Conservation (phyloP, 2,797 vertebrate genomes). For the Lindbergichthys nudifrons region DNA sequence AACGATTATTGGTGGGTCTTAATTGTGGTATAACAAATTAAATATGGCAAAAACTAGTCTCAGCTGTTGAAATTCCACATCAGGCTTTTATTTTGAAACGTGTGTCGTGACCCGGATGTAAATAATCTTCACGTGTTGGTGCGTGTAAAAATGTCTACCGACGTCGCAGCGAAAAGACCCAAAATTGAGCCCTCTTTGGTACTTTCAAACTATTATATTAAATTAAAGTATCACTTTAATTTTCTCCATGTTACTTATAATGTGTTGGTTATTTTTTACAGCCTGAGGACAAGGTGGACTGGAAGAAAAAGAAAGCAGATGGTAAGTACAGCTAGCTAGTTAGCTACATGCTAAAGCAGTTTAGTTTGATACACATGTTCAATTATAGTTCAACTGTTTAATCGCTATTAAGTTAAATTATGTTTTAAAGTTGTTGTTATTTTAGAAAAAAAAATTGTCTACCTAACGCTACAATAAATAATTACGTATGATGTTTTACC, state of each 20-base stretch:
- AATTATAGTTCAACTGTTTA: rapidly evolving
- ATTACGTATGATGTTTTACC: neutral
- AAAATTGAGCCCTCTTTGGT: conserved; percentile 61
- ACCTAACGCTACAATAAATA: no score
- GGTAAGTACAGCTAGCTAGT: conserved; percentile 71
- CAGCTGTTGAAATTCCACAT: no score
- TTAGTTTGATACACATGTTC: neutral
- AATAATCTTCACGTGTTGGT: conserved; percentile 52
- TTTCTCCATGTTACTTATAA: rapidly evolving
- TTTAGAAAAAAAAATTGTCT: neutral
- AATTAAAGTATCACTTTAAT: rapidly evolving
- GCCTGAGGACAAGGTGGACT: conserved; percentile 73
- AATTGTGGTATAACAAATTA: neutral
- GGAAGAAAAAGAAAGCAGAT: conserved; percentile 83
- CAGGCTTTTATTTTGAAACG: conserved; percentile 56
- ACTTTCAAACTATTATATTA: neutral
- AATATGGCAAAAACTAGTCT: no score
- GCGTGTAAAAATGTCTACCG: conserved; percentile 71
- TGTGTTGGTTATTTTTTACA: conserved; percentile 37
- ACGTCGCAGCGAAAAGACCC: conserved; percentile 49
- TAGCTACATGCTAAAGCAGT: conserved; percentile 7
- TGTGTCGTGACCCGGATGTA: conserved; percentile 59
- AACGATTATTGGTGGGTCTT: neutral
- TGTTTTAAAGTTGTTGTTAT: no score
- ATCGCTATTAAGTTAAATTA: neutral